Conservation (phyloP, 1,140 invertebrate species). For the Zaprionus lachaisei region DNA sequence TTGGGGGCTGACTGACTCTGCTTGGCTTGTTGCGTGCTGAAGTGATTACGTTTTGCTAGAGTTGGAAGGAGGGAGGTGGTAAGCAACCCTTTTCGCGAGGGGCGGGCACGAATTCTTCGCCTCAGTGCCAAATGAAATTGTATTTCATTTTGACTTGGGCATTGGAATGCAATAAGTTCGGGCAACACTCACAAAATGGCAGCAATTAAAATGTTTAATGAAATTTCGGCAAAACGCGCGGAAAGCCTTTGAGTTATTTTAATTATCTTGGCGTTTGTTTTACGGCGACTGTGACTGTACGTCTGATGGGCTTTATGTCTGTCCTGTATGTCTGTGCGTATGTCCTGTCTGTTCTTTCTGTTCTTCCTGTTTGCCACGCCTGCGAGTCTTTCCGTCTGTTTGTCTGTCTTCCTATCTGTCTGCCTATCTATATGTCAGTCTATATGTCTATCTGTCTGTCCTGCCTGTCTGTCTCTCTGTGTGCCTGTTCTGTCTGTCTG, state of each 20-base stretch:
- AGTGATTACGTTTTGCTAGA: slow-evolving; percentile 53
- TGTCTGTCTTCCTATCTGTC: no score
- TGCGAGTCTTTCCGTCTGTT: no score
- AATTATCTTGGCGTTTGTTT: slow-evolving; percentile 77
- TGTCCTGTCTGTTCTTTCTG: no score
- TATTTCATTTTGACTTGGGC: slow-evolving; percentile 65
- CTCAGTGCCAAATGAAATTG: slow-evolving; percentile 61
- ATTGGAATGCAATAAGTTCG: slow-evolving; percentile 74
- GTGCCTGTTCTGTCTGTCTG: no score
- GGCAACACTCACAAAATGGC: slow-evolving; percentile 64
- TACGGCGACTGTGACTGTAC: slow-evolving; percentile 41
- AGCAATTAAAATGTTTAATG: slow-evolving; percentile 83
- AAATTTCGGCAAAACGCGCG: slow-evolving; percentile 63
- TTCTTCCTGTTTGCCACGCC: no score
- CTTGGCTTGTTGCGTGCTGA: slow-evolving; percentile 59
- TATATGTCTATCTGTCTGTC: no score
- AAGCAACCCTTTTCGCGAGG: slow-evolving; percentile 32
- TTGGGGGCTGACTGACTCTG: slow-evolving; percentile 6
- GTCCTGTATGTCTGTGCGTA: background rate
- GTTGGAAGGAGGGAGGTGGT: slow-evolving; percentile 3
- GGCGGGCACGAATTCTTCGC: slow-evolving; percentile 27
- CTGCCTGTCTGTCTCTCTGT: no score
- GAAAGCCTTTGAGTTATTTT: slow-evolving; percentile 67
- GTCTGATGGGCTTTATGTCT: background rate
- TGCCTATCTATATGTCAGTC: background rate